Conservation (phyloP, 2,797 vertebrate genomes). For the Rhinoraja longicauda region DNA sequence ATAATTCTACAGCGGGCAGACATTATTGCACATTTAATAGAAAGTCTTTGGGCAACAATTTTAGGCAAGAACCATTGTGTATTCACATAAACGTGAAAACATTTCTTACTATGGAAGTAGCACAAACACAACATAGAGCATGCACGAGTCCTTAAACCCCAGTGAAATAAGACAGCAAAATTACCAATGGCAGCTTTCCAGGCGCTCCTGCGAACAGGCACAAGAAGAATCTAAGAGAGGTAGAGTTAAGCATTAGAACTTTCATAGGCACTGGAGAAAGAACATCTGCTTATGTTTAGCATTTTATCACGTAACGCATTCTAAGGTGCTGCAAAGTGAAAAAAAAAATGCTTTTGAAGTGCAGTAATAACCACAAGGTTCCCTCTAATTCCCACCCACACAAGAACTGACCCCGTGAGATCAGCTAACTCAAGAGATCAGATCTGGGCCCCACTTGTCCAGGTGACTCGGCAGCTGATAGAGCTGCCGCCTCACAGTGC, state of each 20-base stretch:
- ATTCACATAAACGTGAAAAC: neutral
- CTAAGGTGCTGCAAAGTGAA: too few relatives aligned
- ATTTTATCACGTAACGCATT: neutral
- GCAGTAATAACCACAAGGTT: neutral
- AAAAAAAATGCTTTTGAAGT: neutral
- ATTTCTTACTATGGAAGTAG: too few relatives aligned
- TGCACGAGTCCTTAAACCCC: neutral
- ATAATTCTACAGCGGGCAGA: neutral
- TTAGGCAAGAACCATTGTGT: too few relatives aligned
- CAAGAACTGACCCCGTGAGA: too few relatives aligned
- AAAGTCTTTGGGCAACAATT: neutral
- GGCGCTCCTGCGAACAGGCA: slow-evolving; percentile 81
- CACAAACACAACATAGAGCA: neutral
- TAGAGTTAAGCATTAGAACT: neutral
- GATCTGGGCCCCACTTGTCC: too few relatives aligned
- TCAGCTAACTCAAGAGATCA: too few relatives aligned
- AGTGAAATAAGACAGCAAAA: neutral
- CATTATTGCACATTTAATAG: neutral
- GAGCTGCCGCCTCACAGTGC: too few relatives aligned
- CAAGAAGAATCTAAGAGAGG: slow-evolving; percentile 77
- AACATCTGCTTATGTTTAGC: neutral
- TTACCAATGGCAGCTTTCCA: slow-evolving; percentile 76
- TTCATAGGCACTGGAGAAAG: neutral
- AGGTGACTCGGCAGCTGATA: too few relatives aligned
- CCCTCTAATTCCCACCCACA: too few relatives aligned